A percentile compares a stretch with the other conserved stretches of the same genome.
Conservation (phyloP, 2,888 invertebrate species). For the Branchinecta sandiegonensis region DNA sequence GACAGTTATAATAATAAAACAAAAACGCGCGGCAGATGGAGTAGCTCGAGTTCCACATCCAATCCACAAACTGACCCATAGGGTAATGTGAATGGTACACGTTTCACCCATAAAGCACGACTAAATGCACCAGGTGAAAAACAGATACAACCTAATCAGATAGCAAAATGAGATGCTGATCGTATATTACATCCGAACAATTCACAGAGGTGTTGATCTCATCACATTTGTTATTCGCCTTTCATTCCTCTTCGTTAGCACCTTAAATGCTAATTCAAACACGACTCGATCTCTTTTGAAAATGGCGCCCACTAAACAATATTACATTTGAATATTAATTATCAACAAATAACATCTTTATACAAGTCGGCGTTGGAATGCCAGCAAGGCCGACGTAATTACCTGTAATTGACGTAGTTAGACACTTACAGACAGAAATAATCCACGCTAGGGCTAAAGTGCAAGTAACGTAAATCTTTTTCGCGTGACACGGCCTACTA, state of each 20-base stretch:
- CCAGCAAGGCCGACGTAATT: not conserved
- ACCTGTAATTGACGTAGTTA: slow-evolving; percentile 12
- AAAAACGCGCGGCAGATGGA: too few species aligned
- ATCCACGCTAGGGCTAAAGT: too few species aligned
- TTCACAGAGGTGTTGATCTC: slow-evolving; percentile 15
- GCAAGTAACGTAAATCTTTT: too few species aligned
- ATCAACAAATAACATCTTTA: slow-evolving; percentile 10
- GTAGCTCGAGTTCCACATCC: too few species aligned
- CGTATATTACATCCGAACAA: not conserved
- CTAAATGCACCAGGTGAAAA: not conserved
- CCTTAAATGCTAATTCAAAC: slow-evolving; percentile 16
- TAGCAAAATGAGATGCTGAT: slow-evolving; percentile 8
- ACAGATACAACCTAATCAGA: slow-evolving; percentile 6
- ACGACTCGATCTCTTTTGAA: slow-evolving; percentile 10
- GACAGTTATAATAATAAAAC: too few species aligned
- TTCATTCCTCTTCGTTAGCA: slow-evolving; percentile 17
- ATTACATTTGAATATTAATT: slow-evolving; percentile 16
- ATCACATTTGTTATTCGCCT: slow-evolving; percentile 15
- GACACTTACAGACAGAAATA: too few species aligned
- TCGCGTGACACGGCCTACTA: too few species aligned
- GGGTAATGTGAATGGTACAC: too few species aligned
- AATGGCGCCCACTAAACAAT: slow-evolving; percentile 11
- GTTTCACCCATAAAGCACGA: too few species aligned
- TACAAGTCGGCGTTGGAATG: not conserved
- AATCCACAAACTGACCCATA: too few species aligned